Evolutionary conservation across 2,113 vertebrate species (phyloP), one percentile per base, ranked within the genome.

Genomic region (Dasyprocta punctata): DNA sequence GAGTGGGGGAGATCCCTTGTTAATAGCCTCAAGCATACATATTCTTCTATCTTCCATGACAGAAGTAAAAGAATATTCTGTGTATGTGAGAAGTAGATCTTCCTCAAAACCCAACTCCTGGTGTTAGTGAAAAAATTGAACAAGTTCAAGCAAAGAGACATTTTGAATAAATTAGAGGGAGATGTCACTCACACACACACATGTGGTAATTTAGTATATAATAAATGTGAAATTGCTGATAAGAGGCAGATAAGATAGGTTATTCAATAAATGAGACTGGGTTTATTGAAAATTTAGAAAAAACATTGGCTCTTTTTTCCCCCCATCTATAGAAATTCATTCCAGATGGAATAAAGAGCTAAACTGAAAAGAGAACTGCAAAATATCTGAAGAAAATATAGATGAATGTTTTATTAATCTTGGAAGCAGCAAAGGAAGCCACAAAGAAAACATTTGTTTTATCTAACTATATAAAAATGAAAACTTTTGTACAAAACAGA

Each of bases 361-460:
- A 84, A 96, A 88, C 14, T 87, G 85, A 30, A 92, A 91, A 77
- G 69, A 56, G 56, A 65, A 69, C 73, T 93, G 90, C n/a, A 92
- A 96, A 97, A 47, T 87, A 78, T 61, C 61, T 89, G 38, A 92
- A 82, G 87, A 75, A 95, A 92, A 67, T 71, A 86, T 16, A 78
- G 78, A 52, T 65, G 58, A 94, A 44, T 90, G 92, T 88, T 92
- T 89, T 86, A 92, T 73, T 96, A 90, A 67, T 90, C 56, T 96
- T 95, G 71, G 90, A 96, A 97, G 44, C 80, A 85, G 82, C 69
- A 81, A 92, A 75, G 38, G 49, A 90, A 52, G 22, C 56, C 38
- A 69, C 84, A 96, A 96, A 93, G 65, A 22, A 96, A 87, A 61
- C 4, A 60, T 84, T 86, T 90, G 36, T 84, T 93, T 24, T 63